Base-by-base conservation (phyloP, 2,888 invertebrate genomes). In the Alviniconcha strummeri region DNA sequence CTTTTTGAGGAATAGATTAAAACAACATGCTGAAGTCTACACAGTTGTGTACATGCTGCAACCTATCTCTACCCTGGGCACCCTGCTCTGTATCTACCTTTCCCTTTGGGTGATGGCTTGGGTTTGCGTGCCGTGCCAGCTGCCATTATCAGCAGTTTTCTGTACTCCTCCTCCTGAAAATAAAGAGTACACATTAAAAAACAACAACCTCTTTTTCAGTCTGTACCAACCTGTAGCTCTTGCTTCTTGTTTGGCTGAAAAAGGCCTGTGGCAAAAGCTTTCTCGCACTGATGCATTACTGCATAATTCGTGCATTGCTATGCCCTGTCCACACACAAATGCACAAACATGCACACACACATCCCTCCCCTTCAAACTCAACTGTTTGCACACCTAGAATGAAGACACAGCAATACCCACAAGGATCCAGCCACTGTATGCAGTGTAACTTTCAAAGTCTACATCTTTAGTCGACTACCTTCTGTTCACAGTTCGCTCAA, bases 101-200 rank as follows among this genome's bases (percentile, higher is more conserved):
- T 81, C n/a, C 75, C 52, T 76, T 81, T 81, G 60, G 81, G 0
- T 54, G 75, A 19, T 57, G 60, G n/a, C 54, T 75, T 75, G 52
- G 60, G 5, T 75, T 81, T 81, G 64, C 72, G 75, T n/a, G 80
- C 15, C 5, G 80, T 8, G 8, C 19, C 60, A n/a, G 54, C 69
- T 13, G 60, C 55, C 56, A 67, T 6, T 54, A n/a, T 5, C 71
- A 83, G 15, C 67, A 83, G 77, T 56, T 78, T 77, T 57, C 57
- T 71, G 78, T 83, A 83, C 19, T 83, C 78, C 13, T 83, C 78
- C 52, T 78, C 77, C 77, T 83, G 64, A 13, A 72, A n/a, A 78
- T 9, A 36, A 17, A 17, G 6, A 69, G 13, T 7, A 5, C 69
- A 69, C 13, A 69, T 69, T 69, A 17, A 69, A 17, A 69, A 17